Evolutionary conservation across 1,140 invertebrate genomes (phyloP), one percentile per base, ranked within the genome.

Genomic region (Choristoneura fumiferana): DNA sequence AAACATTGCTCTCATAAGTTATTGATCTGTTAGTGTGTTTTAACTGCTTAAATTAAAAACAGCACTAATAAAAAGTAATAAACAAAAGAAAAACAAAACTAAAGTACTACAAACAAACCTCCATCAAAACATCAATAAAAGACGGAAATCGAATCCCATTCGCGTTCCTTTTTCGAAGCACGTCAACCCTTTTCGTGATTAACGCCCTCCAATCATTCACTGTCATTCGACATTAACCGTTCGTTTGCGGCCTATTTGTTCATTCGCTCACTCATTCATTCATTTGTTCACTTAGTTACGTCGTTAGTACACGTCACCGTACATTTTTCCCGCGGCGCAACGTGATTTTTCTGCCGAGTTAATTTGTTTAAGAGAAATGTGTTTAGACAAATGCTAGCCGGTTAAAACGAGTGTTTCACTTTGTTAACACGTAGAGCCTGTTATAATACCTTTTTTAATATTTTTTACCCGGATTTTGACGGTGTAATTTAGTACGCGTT

Each of bases 221-320:
- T 70, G 77, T 78, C 81, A 70, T 66, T 64, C 60, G 45, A 72
- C 71, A 78, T 80, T 78, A 76, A 70, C 70, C 71, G 75, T 73
- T 74, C 67, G 65, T 79, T 78, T 69, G 70, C 64, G 67, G 67
- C 64, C 71, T 75, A 76, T 76, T 81, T 76, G 73, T 72, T 65
- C 73, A 61, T 69, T 69, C 71, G 62, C 60, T 72, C 67, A 63
- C 61, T 69, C 64, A 65, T 66, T 66, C 62, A 67, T 65, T 67
- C 67, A 62, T 73, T 72, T 67, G 57, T 68, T 77, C 73, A 74
- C 76, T 77, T 76, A 71, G 63, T 70, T 68, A 68, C 66, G 61
- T 79, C 70, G 74, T 78, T 81, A 76, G 69, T 67, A 59, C 57
- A 63, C 63, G 63, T 49, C 53, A 34, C 54, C 62, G 58, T 37